Conservation (phyloP, 2,888 invertebrate species). For the Suillia variegata region DNA sequence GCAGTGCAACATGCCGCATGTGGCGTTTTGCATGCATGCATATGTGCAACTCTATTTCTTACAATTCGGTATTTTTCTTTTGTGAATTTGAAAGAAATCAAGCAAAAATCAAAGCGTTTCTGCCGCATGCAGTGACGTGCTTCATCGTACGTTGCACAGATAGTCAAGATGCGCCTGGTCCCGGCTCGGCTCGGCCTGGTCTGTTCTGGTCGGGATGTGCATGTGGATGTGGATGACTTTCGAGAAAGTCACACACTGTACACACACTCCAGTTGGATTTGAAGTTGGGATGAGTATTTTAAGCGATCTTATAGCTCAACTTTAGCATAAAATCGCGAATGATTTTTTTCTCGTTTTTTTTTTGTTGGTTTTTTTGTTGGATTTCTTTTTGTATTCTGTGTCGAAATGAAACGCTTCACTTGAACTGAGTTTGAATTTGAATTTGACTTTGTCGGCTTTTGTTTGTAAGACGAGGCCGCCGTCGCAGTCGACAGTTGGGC, state of each 20-base stretch:
- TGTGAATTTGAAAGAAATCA: constrained; percentile 55
- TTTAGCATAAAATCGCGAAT: background rate
- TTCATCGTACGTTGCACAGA: background rate
- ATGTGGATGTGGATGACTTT: background rate
- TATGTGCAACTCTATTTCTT: constrained; percentile 41
- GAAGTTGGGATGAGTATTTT: background rate
- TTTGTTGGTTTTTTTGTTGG: constrained; percentile 18
- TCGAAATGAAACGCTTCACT: constrained; percentile 33
- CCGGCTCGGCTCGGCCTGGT: background rate
- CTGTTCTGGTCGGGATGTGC: background rate
- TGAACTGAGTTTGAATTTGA: constrained; percentile 7
- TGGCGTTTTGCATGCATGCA: constrained; percentile 13
- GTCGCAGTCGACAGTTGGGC: background rate
- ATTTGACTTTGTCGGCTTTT: constrained; percentile 20
- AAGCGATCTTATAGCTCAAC: constrained; percentile 9
- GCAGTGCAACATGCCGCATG: constrained; percentile 33
- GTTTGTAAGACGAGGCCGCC: background rate
- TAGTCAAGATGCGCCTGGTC: too few species aligned
- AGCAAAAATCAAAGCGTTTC: constrained; percentile 57
- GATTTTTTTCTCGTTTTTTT: constrained; percentile 15
- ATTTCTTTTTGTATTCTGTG: constrained; percentile 17
- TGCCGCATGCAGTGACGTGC: constrained; percentile 37
- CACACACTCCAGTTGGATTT: too few species aligned
- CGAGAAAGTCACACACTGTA: constrained; percentile 1
- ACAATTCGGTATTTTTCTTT: background rate